Evolutionary conservation across 2,888 invertebrate species (phyloP).

Genomic region (Schrankia costaestrigalis): DNA sequence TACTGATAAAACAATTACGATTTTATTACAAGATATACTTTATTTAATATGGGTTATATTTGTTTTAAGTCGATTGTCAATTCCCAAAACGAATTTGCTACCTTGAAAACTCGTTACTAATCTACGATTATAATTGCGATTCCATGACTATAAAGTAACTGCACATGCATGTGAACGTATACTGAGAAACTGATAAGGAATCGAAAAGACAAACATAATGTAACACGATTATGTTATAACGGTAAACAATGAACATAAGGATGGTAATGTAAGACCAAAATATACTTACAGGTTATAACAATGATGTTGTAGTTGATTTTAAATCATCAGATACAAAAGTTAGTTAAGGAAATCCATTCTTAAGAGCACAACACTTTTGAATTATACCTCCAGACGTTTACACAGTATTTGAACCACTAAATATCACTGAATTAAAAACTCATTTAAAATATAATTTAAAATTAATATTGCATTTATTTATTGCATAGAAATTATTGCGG

Average conservation of each 20-base stretch:
- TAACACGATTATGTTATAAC: slow-evolving; percentile 17
- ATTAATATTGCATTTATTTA: slow-evolving; percentile 59
- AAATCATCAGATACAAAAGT: slow-evolving; percentile 50
- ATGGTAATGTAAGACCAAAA: slow-evolving; percentile 40
- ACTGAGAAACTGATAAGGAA: slow-evolving; percentile 25
- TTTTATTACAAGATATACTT: too few relatives aligned
- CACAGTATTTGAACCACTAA: slow-evolving; percentile 28
- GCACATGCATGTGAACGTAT: slow-evolving; percentile 9
- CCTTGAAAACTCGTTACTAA: slow-evolving; percentile 11
- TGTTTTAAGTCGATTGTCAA: slow-evolving; percentile 16
- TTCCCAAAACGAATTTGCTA: slow-evolving; percentile 17
- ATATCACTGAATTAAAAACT: slow-evolving; percentile 24
- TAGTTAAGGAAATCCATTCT: slow-evolving; percentile 67
- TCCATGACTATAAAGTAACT: slow-evolving; percentile 13
- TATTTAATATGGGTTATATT: too few relatives aligned
- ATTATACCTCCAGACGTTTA: slow-evolving; percentile 41
- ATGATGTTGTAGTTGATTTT: slow-evolving; percentile 44
- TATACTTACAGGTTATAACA: slow-evolving; percentile 49
- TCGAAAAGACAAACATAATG: slow-evolving; percentile 15
- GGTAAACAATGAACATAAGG: slow-evolving; percentile 30
- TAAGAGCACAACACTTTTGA: slow-evolving; percentile 60
- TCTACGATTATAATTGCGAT: slow-evolving; percentile 9
- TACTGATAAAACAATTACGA: slow-evolving; percentile 3
- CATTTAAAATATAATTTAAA: slow-evolving; percentile 27
- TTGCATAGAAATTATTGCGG: slow-evolving; percentile 64